These are phyloP conservation scores for Lophotis ruficrista DNA, from an alignment of 2,113 vertebrate species.

Conservation along the genomic window DNA sequence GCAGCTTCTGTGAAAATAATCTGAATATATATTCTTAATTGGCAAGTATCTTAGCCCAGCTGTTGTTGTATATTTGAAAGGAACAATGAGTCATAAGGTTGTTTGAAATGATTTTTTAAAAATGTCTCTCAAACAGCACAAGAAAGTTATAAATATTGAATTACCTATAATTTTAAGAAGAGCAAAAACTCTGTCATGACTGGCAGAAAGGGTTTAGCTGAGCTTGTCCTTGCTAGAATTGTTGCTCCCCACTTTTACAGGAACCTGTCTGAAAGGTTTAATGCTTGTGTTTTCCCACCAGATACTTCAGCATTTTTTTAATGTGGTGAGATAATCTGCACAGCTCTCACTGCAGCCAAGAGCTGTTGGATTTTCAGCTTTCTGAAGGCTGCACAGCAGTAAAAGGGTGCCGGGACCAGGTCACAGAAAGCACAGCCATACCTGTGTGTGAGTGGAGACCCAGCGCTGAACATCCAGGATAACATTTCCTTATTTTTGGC, in stretches of 20 bases:
- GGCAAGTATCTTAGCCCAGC: background rate
- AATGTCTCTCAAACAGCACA: background rate
- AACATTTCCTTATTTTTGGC: background rate
- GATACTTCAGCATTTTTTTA: background rate
- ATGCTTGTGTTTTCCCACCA: background rate
- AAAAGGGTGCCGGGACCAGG: background rate
- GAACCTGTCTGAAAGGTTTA: background rate
- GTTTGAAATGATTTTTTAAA: background rate
- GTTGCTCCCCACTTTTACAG: background rate
- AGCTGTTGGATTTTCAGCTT: background rate
- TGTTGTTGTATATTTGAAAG: background rate
- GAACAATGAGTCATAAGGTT: background rate
- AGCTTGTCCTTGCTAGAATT: background rate
- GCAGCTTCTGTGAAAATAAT: conserved; percentile 52
- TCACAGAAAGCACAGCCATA: background rate
- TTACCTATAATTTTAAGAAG: background rate
- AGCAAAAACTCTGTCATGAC: background rate
- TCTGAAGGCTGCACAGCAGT: background rate
- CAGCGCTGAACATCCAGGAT: background rate
- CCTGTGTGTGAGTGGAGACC: background rate
- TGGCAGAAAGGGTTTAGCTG: background rate
- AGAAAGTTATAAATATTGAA: background rate
- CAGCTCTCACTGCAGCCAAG: background rate
- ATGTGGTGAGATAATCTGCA: background rate
- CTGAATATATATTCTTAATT: conserved; percentile 1